Evolutionary conservation across 1,140 invertebrate species (phyloP).

Genomic region (Tetramorium parvispinum): DNA sequence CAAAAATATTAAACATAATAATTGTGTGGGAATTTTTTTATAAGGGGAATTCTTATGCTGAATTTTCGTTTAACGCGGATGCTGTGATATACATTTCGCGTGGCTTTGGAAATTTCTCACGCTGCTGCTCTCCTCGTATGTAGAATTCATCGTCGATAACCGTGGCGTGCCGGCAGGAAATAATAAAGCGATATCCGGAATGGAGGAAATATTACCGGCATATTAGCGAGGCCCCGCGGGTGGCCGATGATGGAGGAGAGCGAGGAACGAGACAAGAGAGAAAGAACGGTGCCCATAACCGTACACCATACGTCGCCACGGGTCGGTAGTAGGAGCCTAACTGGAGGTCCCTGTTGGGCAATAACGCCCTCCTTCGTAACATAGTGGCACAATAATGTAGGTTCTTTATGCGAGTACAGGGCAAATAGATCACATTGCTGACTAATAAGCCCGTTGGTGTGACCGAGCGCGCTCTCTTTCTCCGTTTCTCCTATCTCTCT

Average conservation of each 20-base stretch:
- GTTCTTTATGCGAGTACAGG: conserved; percentile 83
- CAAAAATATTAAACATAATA: conserved; percentile 2
- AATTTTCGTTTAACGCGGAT: not conserved
- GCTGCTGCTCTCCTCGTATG: conserved; percentile 10
- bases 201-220: conserved; percentile 79
- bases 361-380: conserved; percentile 83
- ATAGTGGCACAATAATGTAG: conserved; percentile 83
- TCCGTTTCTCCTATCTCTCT: not conserved
- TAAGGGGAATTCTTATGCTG: not conserved
- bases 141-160: conserved; percentile 66
- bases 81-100: conserved; percentile 12
- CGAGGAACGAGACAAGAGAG: conserved; percentile 36
- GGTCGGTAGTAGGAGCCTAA: conserved; percentile 74
- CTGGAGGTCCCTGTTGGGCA: conserved; percentile 83
- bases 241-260: conserved; percentile 64
- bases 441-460: conserved; percentile 80
- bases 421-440: conserved; percentile 85
- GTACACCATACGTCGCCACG: conserved; percentile 74
- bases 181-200: conserved; percentile 80
- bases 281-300: conserved; percentile 69
- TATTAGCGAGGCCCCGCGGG: conserved; percentile 70
- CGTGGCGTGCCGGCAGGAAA: conserved; percentile 67
- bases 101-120: conserved; percentile 44
- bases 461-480: conserved; percentile 25
- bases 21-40: not conserved